These are phyloP conservation scores for Hydractinia symbiolongicarpus DNA, from an alignment of 30 jellyfish, hydroid and myxozoan genomes.

Conservation along the genomic window DNA sequence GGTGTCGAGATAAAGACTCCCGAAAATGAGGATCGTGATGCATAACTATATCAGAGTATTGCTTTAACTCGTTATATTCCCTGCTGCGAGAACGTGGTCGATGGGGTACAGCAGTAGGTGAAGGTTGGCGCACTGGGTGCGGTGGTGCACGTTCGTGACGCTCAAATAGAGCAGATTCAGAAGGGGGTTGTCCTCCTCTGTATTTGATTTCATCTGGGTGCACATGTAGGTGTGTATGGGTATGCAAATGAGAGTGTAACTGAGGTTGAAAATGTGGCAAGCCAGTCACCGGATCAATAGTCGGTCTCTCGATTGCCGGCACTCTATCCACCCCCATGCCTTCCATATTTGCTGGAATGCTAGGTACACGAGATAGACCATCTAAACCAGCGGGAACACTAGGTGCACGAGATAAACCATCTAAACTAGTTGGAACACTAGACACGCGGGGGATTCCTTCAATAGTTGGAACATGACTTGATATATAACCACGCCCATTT, in stretches of 20 bases:
- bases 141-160: constrained; percentile 47
- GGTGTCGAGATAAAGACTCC: constrained; percentile 27
- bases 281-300: constrained; percentile 70
- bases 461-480: constrained; percentile 38
- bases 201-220: constrained; percentile 56
- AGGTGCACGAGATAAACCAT: too few species aligned
- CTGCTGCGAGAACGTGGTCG: constrained; percentile 44
- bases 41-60: constrained; percentile 61
- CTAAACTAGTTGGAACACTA: constrained; percentile 11
- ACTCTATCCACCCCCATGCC: constrained; percentile 4
- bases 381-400: constrained; percentile 31
- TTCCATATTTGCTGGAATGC: constrained; percentile 14
- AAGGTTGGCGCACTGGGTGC: constrained; percentile 34
- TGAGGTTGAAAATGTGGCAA: constrained; percentile 84
- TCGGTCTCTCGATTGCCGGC: constrained; percentile 32
- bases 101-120: constrained; percentile 15
- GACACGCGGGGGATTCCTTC: constrained; percentile 64
- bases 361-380: constrained; percentile 55
- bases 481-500: constrained; percentile 5
- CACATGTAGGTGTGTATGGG: constrained; percentile 96
- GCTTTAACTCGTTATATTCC: constrained; percentile 48
- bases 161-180: constrained; percentile 13
- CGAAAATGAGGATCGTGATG: constrained; percentile 83
- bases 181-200: constrained; percentile 15
- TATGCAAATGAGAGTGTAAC: constrained; percentile 88